Percentiles rank a stretch among this genome's conserved stretches.
Conservation (phyloP, 35 echinoderm and acorn worm genomes). For the Chiridota heheva region DNA sequence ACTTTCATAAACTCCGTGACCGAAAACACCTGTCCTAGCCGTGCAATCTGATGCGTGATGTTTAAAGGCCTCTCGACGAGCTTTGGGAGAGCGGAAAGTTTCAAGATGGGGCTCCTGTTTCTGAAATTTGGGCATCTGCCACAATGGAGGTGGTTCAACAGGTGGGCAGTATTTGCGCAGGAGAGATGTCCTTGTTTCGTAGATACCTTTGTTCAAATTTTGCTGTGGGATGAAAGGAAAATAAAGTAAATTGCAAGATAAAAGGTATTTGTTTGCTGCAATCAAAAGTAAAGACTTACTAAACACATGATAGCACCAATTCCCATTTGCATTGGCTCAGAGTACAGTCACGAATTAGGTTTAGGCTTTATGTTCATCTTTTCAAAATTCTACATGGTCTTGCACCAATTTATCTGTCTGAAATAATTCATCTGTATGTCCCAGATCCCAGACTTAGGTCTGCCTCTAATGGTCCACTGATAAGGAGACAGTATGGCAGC, state of each 20-base stretch:
- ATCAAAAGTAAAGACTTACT: background rate
- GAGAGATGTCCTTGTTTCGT: slow-evolving; percentile 89
- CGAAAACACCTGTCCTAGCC: slow-evolving; percentile 87
- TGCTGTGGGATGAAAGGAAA: slow-evolving; percentile 37
- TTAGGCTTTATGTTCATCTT: too few relatives aligned
- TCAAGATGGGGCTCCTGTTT: slow-evolving; percentile 79
- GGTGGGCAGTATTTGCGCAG: slow-evolving; percentile 91
- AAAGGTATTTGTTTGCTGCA: background rate
- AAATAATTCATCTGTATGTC: too few relatives aligned
- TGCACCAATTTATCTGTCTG: too few relatives aligned
- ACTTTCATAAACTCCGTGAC: slow-evolving; percentile 95
- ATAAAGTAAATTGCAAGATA: slow-evolving; percentile 3
- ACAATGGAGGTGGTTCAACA: slow-evolving; percentile 83
- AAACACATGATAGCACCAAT: too few relatives aligned
- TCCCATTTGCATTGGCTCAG: too few relatives aligned
- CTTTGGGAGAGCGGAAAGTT: slow-evolving; percentile 78
- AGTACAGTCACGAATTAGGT: too few relatives aligned
- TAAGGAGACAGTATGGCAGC: too few relatives aligned
- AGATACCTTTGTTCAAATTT: slow-evolving; percentile 93
- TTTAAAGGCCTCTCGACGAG: slow-evolving; percentile 53
- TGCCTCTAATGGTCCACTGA: too few relatives aligned
- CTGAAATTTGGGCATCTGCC: slow-evolving; percentile 92
- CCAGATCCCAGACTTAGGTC: too few relatives aligned
- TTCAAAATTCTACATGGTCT: too few relatives aligned
- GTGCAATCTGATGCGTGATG: slow-evolving; percentile 93